Evolutionary conservation across 2,888 invertebrate genomes (phyloP).

Genomic region (Antitype chi): DNA sequence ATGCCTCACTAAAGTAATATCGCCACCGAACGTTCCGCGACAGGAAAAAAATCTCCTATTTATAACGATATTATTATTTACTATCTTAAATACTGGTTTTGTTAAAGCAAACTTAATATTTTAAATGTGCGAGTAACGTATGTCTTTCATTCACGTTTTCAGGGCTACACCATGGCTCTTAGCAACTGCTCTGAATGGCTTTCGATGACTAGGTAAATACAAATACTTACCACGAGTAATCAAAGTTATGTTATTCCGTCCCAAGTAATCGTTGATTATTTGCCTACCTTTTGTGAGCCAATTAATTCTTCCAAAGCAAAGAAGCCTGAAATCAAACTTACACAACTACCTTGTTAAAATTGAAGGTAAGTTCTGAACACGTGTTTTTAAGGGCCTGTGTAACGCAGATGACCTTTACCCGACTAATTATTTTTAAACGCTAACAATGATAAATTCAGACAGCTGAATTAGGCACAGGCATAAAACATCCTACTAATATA

Average conservation of each 20-base stretch:
- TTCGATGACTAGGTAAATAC: background rate
- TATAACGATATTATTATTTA: background rate
- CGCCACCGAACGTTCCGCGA: background rate
- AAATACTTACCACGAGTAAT: background rate
- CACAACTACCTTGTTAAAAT: background rate
- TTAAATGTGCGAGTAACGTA: background rate
- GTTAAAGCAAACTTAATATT: background rate
- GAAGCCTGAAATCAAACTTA: conserved; percentile 2
- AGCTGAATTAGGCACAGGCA: too few species aligned
- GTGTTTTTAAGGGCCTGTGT: background rate
- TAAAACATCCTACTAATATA: too few species aligned
- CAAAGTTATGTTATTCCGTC: background rate
- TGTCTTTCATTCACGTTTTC: background rate
- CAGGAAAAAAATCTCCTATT: background rate
- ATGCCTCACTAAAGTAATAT: background rate
- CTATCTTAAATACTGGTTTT: background rate
- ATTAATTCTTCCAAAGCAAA: conserved; percentile 9
- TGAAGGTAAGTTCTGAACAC: conserved; percentile 21
- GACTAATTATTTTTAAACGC: too few species aligned
- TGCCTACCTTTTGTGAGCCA: background rate
- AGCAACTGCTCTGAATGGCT: background rate
- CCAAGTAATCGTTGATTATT: background rate
- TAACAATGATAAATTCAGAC: too few species aligned
- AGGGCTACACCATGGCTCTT: background rate
- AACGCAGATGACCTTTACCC: conserved; percentile 4